These are phyloP conservation scores for Thecocarcelia acutangulata DNA, from an alignment of 2,888 invertebrate genomes.

Conservation along the genomic window DNA sequence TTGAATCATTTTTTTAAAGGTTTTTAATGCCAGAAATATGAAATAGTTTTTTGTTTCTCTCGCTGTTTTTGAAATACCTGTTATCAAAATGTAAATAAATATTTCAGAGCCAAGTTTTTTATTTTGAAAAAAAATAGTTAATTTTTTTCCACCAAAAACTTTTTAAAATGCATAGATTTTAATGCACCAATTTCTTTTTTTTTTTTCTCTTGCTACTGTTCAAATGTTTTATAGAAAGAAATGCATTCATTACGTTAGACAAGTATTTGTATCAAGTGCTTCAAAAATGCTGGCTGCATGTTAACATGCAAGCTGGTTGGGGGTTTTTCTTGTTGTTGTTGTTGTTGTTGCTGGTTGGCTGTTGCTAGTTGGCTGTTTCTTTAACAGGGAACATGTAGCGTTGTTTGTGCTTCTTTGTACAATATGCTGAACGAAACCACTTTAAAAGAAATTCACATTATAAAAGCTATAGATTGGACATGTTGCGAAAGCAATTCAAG, in stretches of 20 bases:
- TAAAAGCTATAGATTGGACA: slow-evolving; percentile 78
- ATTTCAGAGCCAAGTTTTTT: slow-evolving; percentile 63
- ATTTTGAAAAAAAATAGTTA: too few species aligned
- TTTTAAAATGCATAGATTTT: too few species aligned
- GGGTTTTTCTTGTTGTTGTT: too few species aligned
- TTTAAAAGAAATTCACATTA: slow-evolving; percentile 73
- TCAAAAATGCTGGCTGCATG: slow-evolving; percentile 30
- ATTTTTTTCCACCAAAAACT: too few species aligned
- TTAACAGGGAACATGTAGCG: slow-evolving; percentile 1
- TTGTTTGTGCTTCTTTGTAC: too few species aligned
- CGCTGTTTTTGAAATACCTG: slow-evolving; percentile 23
- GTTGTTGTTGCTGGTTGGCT: too few species aligned
- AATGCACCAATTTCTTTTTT: too few species aligned
- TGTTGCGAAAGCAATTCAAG: slow-evolving; percentile 79
- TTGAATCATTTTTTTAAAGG: slow-evolving; percentile 3
- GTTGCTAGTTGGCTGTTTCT: not conserved
- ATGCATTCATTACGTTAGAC: too few species aligned
- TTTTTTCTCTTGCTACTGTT: too few species aligned
- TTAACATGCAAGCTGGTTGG: slow-evolving; percentile 47
- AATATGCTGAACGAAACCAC: not conserved
- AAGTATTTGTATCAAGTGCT: not conserved
- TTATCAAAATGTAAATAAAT: slow-evolving; percentile 32
- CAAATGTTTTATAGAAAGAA: too few species aligned
- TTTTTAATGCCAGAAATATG: slow-evolving; percentile 10
- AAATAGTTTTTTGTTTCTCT: not conserved